Base-by-base conservation (phyloP, 2,797 vertebrate species). In the Falco concolor region DNA sequence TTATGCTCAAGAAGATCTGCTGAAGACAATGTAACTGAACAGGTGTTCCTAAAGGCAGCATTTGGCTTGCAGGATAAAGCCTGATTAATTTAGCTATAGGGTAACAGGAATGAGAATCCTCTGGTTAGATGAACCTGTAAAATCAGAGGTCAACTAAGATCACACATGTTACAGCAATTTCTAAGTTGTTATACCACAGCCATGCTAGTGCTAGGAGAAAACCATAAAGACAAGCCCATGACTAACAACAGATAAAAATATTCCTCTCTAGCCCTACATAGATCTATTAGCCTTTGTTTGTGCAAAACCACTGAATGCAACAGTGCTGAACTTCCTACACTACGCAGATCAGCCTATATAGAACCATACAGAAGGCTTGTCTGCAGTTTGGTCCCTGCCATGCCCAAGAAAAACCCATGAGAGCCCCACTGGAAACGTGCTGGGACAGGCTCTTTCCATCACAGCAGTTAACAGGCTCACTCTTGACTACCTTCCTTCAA, bases 71-170 rank as follows among this genome's bases (percentile, higher is more conserved):
- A 94, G 78, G 67, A 94, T 86, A 93, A 95, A 96, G 77, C 67
- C 65, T 92, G 92, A 96, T 95, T 96, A 96, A 96, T 94, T 95
- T 89, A 90, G 78, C 78, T 87, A 94, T 52, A 92, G 92, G 95
- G 89, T 96, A 96, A 92, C 96, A 97, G 78, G 95, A 97, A 96
- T 94, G 94, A 96, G 74, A 94, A 96, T 94, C 67, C 75, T 95
- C 92, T 94, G 90, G 93, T 93, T 93, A 89, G 95, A 95, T 96
- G 90, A 97, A 94, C 96, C 95, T 97, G 97, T 97, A 95, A 98
- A 97, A 97, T 97, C 96, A 90, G 96, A 57, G 95, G 97, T 96
- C 97, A 97, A 94, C 94, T 90, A 78, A 90, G 87, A 95, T 95
- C 96, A 96, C 95, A 97, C 84, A 95, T 96, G 96, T 93, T 95